Evolutionary conservation across 2,797 vertebrate species (phyloP).

Genomic region (Takifugu rubripes): DNA sequence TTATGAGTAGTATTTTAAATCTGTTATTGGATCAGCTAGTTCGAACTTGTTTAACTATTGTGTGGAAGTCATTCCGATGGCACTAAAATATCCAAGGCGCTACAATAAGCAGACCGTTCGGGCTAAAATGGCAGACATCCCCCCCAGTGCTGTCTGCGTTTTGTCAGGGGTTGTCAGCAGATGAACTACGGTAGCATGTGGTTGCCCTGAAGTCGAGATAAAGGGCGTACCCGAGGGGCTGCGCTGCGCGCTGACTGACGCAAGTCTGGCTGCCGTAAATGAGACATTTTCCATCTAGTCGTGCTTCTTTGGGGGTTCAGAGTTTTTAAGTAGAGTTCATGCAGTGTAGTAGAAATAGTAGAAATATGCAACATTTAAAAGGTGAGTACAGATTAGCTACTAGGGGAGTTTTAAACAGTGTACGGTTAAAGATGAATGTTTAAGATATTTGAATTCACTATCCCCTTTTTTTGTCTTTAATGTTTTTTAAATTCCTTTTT

Average conservation of each 20-base stretch:
- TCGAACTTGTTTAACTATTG: no score
- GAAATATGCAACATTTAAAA: no score
- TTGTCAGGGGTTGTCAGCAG: slow-evolving; percentile 51
- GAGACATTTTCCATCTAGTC: slow-evolving; percentile 25
- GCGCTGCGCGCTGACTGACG: slow-evolving; percentile 52
- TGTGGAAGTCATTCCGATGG: no score
- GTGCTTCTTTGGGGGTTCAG: slow-evolving; percentile 36
- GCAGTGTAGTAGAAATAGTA: no score
- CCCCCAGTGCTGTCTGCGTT: slow-evolving; percentile 45
- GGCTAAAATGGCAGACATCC: slow-evolving; percentile 16
- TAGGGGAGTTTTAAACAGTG: no score
- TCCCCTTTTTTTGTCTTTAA: no score
- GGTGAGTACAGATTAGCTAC: no score
- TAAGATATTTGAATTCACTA: no score
- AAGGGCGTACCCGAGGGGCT: slow-evolving; percentile 49
- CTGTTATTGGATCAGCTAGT: no score
- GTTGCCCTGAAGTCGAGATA: slow-evolving; percentile 68
- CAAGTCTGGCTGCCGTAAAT: slow-evolving; percentile 30
- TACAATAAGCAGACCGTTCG: slow-evolving; percentile 4
- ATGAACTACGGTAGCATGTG: slow-evolving; percentile 55
- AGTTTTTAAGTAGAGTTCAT: slow-evolving; percentile 6
- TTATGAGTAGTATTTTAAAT: no score
- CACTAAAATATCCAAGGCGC: neutral
- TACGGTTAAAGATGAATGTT: no score
- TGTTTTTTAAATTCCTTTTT: no score